phyloP scores from a whole-genome alignment of 1,140 invertebrate species.

The Eulimnadia texana region DNA sequence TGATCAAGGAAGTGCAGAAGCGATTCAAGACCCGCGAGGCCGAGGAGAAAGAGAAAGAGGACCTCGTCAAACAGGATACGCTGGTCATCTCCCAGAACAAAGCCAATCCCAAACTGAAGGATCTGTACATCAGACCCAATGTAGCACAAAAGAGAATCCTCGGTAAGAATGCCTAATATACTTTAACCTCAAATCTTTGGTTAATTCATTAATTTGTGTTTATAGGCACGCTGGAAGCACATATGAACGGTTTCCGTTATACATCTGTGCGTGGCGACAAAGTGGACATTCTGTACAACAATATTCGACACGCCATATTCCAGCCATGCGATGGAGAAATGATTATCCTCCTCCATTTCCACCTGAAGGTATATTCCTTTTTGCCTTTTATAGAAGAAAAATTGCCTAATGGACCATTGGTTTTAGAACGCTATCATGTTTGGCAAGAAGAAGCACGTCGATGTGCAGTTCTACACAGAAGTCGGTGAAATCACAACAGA shows the following conservation, averaged over 20 bases:
- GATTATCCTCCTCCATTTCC: slow-evolving; percentile 98
- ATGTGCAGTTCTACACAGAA: slow-evolving; percentile 99
- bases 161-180: slow-evolving; percentile 35
- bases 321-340: slow-evolving; percentile 99
- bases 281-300: slow-evolving; percentile 98
- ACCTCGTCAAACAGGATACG: slow-evolving; percentile 96
- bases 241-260: slow-evolving; percentile 94
- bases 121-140: slow-evolving; percentile 95
- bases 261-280: slow-evolving; percentile 96
- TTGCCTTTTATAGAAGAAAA: not conserved
- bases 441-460: slow-evolving; percentile 97
- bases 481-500: slow-evolving; percentile 99
- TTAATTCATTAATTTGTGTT: not conserved
- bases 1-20: slow-evolving; percentile 99
- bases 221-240: slow-evolving; percentile 67
- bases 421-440: slow-evolving; percentile 90
- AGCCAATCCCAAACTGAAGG: slow-evolving; percentile 96
- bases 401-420: slow-evolving; percentile 18
- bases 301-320: slow-evolving; percentile 99
- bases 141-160: slow-evolving; percentile 97
- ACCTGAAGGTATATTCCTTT: slow-evolving; percentile 57
- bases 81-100: slow-evolving; percentile 90
- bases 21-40: slow-evolving; percentile 96
- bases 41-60: slow-evolving; percentile 95
- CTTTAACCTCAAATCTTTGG: not conserved